These are phyloP conservation scores for Brachyhypopomus gauderio DNA, from an alignment of 2,113 vertebrate genomes.

Conservation along the genomic window DNA sequence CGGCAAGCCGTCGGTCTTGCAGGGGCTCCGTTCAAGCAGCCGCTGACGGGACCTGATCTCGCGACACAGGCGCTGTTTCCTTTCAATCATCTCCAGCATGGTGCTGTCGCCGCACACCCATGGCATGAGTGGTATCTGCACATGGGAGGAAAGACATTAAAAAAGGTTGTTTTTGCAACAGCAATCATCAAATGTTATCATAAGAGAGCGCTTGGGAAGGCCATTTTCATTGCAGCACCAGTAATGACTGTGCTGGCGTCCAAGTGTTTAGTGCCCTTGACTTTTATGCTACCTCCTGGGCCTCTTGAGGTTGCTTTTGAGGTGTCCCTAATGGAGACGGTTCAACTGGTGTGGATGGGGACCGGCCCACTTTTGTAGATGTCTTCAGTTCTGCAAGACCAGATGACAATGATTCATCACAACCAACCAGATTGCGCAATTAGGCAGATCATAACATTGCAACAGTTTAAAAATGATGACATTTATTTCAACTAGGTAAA, in stretches of 20 bases:
- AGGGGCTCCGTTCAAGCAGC: conserved; percentile 84
- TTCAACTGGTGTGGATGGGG: conserved; percentile 85
- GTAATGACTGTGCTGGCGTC: no score
- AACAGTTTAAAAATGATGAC: not conserved
- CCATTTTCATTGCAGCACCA: no score
- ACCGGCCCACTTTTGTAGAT: conserved; percentile 83
- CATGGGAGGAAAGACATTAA: not conserved
- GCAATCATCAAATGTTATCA: not conserved
- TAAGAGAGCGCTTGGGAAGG: no score
- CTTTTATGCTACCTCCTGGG: conserved; percentile 70
- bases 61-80: conserved; percentile 92
- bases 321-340: conserved; percentile 87
- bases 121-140: conserved; percentile 90
- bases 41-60: conserved; percentile 94
- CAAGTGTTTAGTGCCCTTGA: not conserved
- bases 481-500: not conserved
- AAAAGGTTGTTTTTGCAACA: not conserved
- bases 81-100: conserved; percentile 97
- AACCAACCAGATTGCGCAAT: not conserved
- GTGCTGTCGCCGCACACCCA: conserved; percentile 97
- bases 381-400: conserved; percentile 80
- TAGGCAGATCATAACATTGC: not conserved
- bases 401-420: conserved; percentile 13
- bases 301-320: conserved; percentile 84
- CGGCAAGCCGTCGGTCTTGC: conserved; percentile 89